phyloP scores from a whole-genome alignment of 2,888 invertebrate genomes.

The Stictocephala bisonia region DNA sequence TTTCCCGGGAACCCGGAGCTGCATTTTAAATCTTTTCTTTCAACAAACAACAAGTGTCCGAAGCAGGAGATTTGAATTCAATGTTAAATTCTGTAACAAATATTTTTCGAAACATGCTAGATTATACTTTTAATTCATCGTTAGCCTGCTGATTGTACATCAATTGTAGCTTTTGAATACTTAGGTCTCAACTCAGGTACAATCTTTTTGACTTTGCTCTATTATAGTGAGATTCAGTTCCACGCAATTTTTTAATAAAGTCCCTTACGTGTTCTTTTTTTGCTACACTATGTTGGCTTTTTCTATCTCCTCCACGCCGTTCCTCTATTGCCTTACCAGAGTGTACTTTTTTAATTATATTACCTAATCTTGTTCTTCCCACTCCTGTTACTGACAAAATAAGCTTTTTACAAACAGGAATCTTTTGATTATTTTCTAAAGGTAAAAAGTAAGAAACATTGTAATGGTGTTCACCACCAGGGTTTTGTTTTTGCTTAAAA shows the following conservation, averaged over 20 bases:
- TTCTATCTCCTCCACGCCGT: background rate
- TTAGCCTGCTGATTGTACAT: background rate
- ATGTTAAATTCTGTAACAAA: slow-evolving; percentile 30
- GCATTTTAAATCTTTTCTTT: too few relatives aligned
- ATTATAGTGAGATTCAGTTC: slow-evolving; percentile 19
- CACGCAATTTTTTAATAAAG: background rate
- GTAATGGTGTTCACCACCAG: too few relatives aligned
- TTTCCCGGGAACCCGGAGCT: background rate
- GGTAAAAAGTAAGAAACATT: too few relatives aligned
- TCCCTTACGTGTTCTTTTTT: background rate
- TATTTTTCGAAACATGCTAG: slow-evolving; percentile 20
- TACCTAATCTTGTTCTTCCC: background rate
- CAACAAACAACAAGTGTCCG: slow-evolving; percentile 28
- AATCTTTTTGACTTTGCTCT: slow-evolving; percentile 4
- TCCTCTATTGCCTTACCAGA: background rate
- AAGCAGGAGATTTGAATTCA: slow-evolving; percentile 19
- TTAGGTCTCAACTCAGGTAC: background rate
- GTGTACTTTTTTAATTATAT: background rate
- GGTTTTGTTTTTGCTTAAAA: too few relatives aligned
- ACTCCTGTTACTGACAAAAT: background rate
- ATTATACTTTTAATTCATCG: background rate
- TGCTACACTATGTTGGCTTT: background rate
- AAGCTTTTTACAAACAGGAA: too few relatives aligned
- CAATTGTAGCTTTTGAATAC: background rate
- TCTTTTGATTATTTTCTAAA: too few relatives aligned